These are phyloP conservation scores for Nephrotoma appendiculata DNA, from an alignment of 2,888 invertebrate species.

Conservation along the genomic window DNA sequence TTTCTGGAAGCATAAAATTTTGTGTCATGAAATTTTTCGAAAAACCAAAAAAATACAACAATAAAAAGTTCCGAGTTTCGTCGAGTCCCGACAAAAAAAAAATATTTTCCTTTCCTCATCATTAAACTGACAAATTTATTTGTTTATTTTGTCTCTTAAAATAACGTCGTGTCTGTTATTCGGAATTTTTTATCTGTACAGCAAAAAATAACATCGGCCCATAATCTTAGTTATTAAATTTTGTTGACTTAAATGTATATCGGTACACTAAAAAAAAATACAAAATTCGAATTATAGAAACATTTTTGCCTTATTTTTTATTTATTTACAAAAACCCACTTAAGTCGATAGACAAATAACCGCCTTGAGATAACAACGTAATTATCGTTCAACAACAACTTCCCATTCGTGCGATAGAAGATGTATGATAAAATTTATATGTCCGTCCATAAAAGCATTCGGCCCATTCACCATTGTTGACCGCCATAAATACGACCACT, in stretches of 20 bases:
- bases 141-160: neutral
- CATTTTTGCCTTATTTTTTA: neutral
- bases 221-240: neutral
- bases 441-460: neutral
- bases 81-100: neutral
- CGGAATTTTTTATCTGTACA: neutral
- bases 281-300: neutral
- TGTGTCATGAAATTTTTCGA: neutral
- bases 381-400: neutral
- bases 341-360: neutral
- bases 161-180: neutral
- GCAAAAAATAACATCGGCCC: neutral
- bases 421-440: neutral
- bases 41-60: neutral
- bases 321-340: neutral
- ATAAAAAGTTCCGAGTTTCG: neutral
- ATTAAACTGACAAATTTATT: neutral
- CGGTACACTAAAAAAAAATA: neutral
- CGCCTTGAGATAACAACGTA: neutral
- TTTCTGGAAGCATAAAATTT: neutral
- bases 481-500: neutral
- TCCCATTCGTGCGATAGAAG: neutral
- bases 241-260: neutral
- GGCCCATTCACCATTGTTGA: neutral
- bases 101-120: neutral